Conservation (phyloP, 2,797 vertebrate genomes). For the Gastrophryne carolinensis region DNA sequence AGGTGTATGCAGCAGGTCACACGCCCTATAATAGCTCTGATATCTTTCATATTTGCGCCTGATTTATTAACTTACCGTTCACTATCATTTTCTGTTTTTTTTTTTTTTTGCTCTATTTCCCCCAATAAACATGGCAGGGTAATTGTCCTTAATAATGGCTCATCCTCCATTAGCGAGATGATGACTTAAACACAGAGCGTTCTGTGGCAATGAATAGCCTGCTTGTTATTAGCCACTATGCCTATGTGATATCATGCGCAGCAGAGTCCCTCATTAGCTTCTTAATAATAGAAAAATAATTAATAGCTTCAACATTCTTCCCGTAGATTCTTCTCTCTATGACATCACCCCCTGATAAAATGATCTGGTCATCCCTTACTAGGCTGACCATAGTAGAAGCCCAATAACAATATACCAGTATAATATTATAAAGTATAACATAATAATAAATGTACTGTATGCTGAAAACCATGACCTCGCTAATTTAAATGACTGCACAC, state of each 20-base stretch:
- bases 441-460: too few species aligned
- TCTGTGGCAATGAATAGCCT: neutral
- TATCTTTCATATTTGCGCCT: constrained; percentile 39
- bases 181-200: constrained; percentile 12
- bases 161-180: neutral
- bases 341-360: neutral
- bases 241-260: too few species aligned
- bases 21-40: constrained; percentile 35
- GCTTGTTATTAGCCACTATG: neutral
- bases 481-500: too few species aligned
- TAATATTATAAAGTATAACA: too few species aligned
- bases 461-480: too few species aligned
- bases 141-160: constrained; percentile 35
- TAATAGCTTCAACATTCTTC: neutral
- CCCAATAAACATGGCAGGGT: constrained; percentile 3
- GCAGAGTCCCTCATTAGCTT: too few species aligned
- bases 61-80: neutral
- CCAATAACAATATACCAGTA: too few species aligned
- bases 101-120: constrained; percentile 22
- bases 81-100: neutral
- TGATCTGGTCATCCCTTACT: neutral
- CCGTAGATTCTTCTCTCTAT: neutral
- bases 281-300: neutral
- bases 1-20: constrained; percentile 40
- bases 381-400: too few species aligned